Conservation (phyloP, 1,140 invertebrate species). For the Papilio glaucus region DNA sequence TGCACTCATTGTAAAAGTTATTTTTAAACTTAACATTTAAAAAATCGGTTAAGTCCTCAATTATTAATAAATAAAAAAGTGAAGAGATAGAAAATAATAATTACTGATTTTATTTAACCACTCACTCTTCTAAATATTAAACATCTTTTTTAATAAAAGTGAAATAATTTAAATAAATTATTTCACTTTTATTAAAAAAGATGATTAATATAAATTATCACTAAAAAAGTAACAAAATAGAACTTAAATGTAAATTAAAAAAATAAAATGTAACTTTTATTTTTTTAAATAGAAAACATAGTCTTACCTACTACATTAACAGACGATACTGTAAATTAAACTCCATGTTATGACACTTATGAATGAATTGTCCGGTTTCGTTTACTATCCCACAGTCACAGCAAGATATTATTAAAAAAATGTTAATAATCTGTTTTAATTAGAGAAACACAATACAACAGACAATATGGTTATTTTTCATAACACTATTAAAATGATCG, state of each 20-base stretch:
- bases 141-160: not conserved
- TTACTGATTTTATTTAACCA: too few species aligned
- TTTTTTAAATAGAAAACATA: not conserved
- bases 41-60: too few species aligned
- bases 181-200: not conserved
- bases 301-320: not conserved
- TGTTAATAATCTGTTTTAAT: not conserved
- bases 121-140: too few species aligned
- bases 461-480: conserved; percentile 11
- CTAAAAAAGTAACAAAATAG: not conserved
- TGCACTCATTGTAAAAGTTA: too few species aligned
- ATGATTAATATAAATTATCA: too few species aligned
- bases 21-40: too few species aligned
- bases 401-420: conserved; percentile 1
- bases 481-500: conserved; percentile 29
- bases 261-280: not conserved
- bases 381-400: conserved; percentile 27
- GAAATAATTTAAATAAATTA: not conserved
- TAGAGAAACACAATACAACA: not conserved
- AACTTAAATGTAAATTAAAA: not conserved
- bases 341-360: conserved; percentile 29
- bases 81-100: too few species aligned
- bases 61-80: too few species aligned
- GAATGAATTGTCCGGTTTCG: not conserved
- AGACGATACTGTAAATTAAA: conserved; percentile 15